phyloP scores from a whole-genome alignment of 2,797 vertebrate species.

The Fistularia tabacaria region DNA sequence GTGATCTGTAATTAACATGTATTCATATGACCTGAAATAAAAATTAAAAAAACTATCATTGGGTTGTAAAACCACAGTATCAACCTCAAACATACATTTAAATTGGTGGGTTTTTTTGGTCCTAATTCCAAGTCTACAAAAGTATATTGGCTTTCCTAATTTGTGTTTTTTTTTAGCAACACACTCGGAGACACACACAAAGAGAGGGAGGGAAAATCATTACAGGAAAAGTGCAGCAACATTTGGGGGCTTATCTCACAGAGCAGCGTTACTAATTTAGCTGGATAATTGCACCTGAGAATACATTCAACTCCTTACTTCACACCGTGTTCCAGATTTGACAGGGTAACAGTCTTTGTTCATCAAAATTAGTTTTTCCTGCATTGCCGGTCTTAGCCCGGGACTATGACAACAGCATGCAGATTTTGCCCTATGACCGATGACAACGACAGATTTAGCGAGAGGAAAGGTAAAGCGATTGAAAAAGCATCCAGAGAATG shows the following conservation, averaged over 20 bases:
- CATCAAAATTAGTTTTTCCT: slow-evolving; percentile 3
- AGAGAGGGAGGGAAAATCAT: neutral
- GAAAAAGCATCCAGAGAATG: slow-evolving; percentile 15
- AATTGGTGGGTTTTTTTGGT: no score
- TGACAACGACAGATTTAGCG: slow-evolving; percentile 20
- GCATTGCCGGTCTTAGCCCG: slow-evolving; percentile 7
- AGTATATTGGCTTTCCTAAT: no score
- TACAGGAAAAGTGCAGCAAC: slow-evolving; percentile 11
- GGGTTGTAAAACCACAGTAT: no score
- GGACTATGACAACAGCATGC: slow-evolving; percentile 11
- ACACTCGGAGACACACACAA: no score
- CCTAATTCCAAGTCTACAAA: no score
- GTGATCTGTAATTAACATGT: no score
- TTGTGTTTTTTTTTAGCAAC: neutral
- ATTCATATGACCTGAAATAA: no score
- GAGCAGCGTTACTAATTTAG: slow-evolving; percentile 12
- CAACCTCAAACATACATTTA: no score
- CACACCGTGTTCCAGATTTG: neutral
- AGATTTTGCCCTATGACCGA: slow-evolving; percentile 7
- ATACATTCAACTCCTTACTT: neutral
- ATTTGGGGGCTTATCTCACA: slow-evolving; percentile 1
- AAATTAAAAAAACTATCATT: no score
- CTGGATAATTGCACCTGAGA: neutral
- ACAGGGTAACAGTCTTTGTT: neutral
- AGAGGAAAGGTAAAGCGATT: slow-evolving; percentile 17